phyloP scores from a whole-genome alignment of 2,113 vertebrate genomes.

The Fukomys damarensis region DNA sequence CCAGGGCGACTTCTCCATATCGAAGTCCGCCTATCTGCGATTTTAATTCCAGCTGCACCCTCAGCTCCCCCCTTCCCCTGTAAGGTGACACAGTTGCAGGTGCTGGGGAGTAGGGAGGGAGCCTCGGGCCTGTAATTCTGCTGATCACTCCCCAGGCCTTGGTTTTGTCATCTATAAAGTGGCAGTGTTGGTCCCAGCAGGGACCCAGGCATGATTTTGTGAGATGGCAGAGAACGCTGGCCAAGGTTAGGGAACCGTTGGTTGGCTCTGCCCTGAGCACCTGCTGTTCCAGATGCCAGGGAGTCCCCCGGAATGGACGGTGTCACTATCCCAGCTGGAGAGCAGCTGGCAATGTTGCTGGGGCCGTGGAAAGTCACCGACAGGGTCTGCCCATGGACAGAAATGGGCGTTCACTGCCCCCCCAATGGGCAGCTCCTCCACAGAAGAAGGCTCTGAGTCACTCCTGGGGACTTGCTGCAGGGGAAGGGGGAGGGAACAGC shows the following conservation, averaged over 20 bases:
- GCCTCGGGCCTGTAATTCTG: neutral
- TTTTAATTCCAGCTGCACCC: neutral
- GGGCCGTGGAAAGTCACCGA: neutral
- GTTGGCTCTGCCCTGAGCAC: neutral
- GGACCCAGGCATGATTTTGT: neutral
- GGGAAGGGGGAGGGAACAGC: neutral
- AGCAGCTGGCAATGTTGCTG: neutral
- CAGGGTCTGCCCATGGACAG: neutral
- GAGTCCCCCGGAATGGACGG: neutral
- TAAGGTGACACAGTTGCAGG: neutral
- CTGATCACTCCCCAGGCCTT: neutral
- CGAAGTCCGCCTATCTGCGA: neutral
- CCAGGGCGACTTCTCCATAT: neutral
- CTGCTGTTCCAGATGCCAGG: neutral
- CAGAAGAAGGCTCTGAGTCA: neutral
- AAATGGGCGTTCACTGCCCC: neutral
- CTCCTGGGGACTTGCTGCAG: neutral
- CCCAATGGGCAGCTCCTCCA: neutral
- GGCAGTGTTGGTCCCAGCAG: neutral
- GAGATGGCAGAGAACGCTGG: neutral
- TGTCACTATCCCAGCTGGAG: neutral
- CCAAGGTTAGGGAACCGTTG: too few species aligned
- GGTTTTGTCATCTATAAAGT: neutral
- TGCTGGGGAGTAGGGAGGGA: neutral
- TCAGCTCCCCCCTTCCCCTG: neutral